Base-by-base conservation (phyloP, 2,888 invertebrate species). In the Lampropteryx suffumata region DNA sequence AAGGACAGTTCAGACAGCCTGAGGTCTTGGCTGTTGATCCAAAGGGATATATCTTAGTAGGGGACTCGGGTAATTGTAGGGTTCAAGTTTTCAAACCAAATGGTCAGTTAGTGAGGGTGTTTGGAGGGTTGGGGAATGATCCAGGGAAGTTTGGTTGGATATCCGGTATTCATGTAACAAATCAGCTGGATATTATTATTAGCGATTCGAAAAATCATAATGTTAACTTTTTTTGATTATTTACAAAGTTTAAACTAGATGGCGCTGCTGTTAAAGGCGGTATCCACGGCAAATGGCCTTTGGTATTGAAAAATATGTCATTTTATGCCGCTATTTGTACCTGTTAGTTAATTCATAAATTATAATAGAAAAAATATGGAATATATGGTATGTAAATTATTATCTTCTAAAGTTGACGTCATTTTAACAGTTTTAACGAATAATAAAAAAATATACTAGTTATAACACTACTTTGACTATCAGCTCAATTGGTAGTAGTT, bases 41-140 rank as follows among this genome's bases (percentile, higher is more conserved):
- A 0, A 85, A 93, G 74, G 95, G 95, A 0, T 94, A 94, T 71
- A 94, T 96, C 29, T 81, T 95, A 0, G 95, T 96, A 0, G 96
- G 95, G 0, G 96, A 96, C 72, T 94, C 94, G 0, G 96, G 95
- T 0, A 96, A 96, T 71, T 93, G 93, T 29, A 86, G 96, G 3
- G 90, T 95, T 0, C 95, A 96, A 76, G 92, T 96, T 6, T 96
- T 95, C 71, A 92, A 93, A 50, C 92, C 93, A 0, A 92, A 93
- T 49, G 95, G 96, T 3, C 91, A 92, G 46, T 90, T 94, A 48
- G 92, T 94, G 3, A 90, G 93, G 57, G 92, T 92, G 12, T 93
- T 95, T 65, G 95, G 95, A 0, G 88, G 90, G 0, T 62, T 81
- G 12, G 92, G 86, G 14, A 79, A 72, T 0, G 83, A 83, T 39